Evolutionary conservation across 2,113 vertebrate species (phyloP), one percentile per base, ranked within the genome.

Genomic region (Gadus chalcogrammus): DNA sequence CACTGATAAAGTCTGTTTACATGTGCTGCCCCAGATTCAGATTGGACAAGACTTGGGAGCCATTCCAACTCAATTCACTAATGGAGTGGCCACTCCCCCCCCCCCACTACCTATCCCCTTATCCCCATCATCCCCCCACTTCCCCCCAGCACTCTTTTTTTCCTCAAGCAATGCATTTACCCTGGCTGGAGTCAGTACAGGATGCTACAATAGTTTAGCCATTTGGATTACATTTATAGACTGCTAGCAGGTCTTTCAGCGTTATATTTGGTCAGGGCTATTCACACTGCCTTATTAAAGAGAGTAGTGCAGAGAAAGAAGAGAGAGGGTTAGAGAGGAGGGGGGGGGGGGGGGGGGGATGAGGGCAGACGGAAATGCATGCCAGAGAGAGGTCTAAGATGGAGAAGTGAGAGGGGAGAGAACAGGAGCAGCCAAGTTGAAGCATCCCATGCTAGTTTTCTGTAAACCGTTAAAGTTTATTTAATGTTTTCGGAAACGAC

Each of bases 21-120:
- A 76, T 82, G 74, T 84, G 67, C n/a, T 27, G 18, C 20, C 24
- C 73, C 61, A 74, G 83, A 76, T 61, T 48, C 42, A 38, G 80
- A 73, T 67, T 66, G 75, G 79, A 87, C 79, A 83, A 79, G 75
- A 72, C 64, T 66, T 42, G 75, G 63, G 76, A 85, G 70, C 67
- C 67, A 56, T 84, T 90, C 77, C 73, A 85, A 88, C 83, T 91
- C 90, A 91, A 91, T 90, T 88, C 84, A 86, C 88, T 92, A 92
- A 92, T 91, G 87, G 90, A 91, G 62, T 72, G 76, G 3, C 52
- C 79, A 76, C 67, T 78, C 61, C 75, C 64, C 64, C 70, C 53
- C 42, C 70, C 38, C 24, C 20, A 1, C 60, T 11, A 16, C 69
- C 63, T 76, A 67, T 70, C 70, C 78, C 65, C 74, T 73, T 72